A percentile compares a stretch with the other conserved stretches of the same genome.
Evolutionary conservation across 64 coral and sea anemone genomes (phyloP).

Genomic region (Catalaphyllia jardinei): DNA sequence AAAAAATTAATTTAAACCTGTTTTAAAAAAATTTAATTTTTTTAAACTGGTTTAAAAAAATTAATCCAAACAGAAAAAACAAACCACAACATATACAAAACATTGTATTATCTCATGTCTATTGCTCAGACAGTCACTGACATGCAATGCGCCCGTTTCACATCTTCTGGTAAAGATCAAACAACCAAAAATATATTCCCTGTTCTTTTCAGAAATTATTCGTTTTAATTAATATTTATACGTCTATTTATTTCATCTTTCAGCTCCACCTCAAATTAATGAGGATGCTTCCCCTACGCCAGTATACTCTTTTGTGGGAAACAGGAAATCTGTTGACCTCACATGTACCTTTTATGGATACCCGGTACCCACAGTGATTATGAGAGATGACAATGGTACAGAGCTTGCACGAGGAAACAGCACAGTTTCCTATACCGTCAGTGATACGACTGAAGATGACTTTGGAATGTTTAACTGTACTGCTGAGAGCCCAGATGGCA

Average conservation of each 20-base stretch:
- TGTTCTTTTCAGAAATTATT: too few relatives aligned
- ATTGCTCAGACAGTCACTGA: too few relatives aligned
- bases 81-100: too few relatives aligned
- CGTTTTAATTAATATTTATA: too few relatives aligned
- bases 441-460: background rate
- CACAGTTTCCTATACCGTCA: background rate
- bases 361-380: background rate
- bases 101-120: too few relatives aligned
- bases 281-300: background rate
- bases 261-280: background rate
- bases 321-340: background rate
- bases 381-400: constrained; percentile 1
- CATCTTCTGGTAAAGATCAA: too few relatives aligned
- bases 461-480: constrained; percentile 27
- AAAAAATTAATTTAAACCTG: too few relatives aligned
- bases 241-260: background rate
- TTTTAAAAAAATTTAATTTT: too few relatives aligned
- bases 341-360: constrained; percentile 5
- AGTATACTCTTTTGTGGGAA: constrained; percentile 21
- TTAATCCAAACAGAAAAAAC: too few relatives aligned
- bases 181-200: too few relatives aligned
- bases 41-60: too few relatives aligned
- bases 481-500: background rate
- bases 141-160: too few relatives aligned
- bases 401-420: constrained; percentile 11